Evolutionary conservation across 2,113 vertebrate species (phyloP).

Genomic region (Macaca mulatta): DNA sequence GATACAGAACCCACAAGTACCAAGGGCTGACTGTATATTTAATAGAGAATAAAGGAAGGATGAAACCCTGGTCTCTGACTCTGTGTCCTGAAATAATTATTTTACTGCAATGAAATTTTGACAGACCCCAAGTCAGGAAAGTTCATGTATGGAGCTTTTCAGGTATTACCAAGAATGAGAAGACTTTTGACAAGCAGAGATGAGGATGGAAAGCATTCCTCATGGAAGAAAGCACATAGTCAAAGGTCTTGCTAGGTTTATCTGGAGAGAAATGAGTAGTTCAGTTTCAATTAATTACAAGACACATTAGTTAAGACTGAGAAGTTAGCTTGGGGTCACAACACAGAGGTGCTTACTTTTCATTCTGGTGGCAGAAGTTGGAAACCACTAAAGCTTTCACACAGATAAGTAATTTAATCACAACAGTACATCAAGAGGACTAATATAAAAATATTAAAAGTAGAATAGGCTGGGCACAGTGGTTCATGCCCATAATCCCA

Average conservation of each 20-base stretch:
- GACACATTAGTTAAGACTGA: neutral
- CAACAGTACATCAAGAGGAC: neutral
- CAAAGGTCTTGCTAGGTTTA: neutral
- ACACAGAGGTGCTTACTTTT: neutral
- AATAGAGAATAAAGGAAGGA: neutral
- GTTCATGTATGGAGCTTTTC: neutral
- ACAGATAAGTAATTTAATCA: neutral
- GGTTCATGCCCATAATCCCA: no score
- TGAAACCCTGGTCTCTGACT: neutral
- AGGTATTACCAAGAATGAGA: neutral
- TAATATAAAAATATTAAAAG: neutral
- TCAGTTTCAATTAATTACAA: neutral
- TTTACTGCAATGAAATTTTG: neutral
- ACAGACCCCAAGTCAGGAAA: neutral
- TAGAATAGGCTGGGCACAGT: neutral
- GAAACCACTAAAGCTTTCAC: neutral
- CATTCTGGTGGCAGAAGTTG: neutral
- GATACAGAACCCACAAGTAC: neutral
- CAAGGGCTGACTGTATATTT: neutral
- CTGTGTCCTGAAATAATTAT: neutral
- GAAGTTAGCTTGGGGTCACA: neutral
- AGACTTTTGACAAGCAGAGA: neutral
- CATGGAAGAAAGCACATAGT: neutral
- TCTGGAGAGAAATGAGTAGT: neutral
- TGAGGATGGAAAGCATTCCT: neutral